Base-by-base conservation (phyloP, 2,888 invertebrate genomes). In the Campoplex nolae region DNA sequence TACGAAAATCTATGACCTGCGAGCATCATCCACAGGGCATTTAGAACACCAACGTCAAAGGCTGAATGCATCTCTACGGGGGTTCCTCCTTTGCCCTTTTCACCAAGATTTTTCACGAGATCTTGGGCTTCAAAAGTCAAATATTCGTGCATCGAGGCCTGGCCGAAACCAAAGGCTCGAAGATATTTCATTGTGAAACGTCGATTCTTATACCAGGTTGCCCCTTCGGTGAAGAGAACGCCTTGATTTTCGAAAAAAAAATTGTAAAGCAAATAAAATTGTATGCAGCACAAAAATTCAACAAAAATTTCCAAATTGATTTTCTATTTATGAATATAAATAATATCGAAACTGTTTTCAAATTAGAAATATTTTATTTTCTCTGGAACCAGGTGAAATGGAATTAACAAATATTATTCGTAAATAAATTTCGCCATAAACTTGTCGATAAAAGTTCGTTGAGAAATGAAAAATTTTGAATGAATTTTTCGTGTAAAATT, bases 1-100 rank as follows among this genome's bases (percentile, higher is more conserved):
- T 96, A 95, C 58, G 96, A 94, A 91, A 96, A 97, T 90, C 96
- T 95, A 93, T 95, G 94, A 90, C 97, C 97, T 74, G 97, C 97
- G 76, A 97, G 95, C 94, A 96, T 96, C 35, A 95, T 95, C 97
- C 97, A 97, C 28, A 97, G 92, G 0, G 96, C 95, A 92, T 97
- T 97, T 87, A 97, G 93, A 1, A 97, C 96, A 0, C 96, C 95
- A 58, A 96, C 94, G 82, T 96, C 96, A 65, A 97, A 95, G 1
- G 95, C 93, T 13, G 93, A 94, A 86, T 95, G 95, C 88, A 96
- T 95, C 67, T 93, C 93, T 0, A 97, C 94, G 0, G 96, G 93
- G 0, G 62, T 62, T 90, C 91, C 88, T 88, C 92, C 35, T 88
- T 91, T 0, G 86, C 89, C 83, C 93, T 94, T 23, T 89, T 92